phyloP scores from a whole-genome alignment of 2,797 vertebrate genomes.

The Myiotriccus ornatus region DNA sequence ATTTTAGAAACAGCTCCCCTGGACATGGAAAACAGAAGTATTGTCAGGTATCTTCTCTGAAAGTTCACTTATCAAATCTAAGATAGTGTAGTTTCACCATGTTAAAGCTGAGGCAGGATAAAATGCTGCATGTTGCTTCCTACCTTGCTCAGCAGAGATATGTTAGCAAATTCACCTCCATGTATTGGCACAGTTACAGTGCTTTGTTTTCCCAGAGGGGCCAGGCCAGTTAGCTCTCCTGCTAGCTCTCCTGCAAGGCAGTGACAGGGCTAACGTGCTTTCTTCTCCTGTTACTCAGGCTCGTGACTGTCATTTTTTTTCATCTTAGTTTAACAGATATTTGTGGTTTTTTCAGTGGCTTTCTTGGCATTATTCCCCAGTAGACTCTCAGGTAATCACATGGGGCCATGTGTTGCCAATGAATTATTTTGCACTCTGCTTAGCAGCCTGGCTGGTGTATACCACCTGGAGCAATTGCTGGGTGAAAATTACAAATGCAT shows the following conservation, averaged over 20 bases:
- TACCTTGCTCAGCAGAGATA: background rate
- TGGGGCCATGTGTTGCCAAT: background rate
- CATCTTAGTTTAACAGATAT: background rate
- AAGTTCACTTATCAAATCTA: background rate
- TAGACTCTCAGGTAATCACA: background rate
- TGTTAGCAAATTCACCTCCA: background rate
- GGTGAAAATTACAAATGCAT: background rate
- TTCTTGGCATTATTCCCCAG: background rate
- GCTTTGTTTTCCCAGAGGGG: background rate
- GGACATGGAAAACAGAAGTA: background rate
- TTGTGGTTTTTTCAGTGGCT: background rate
- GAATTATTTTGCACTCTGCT: background rate
- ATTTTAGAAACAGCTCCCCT: background rate
- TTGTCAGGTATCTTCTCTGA: background rate
- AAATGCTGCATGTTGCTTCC: background rate
- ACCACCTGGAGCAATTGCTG: background rate
- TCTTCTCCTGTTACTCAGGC: background rate
- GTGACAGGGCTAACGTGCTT: background rate
- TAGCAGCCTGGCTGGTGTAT: background rate
- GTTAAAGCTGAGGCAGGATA: background rate
- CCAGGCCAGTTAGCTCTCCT: background rate
- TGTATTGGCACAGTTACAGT: background rate
- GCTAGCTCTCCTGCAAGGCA: background rate
- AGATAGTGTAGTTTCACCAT: background rate
- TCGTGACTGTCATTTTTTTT: background rate